phyloP scores from a whole-genome alignment of 2,113 vertebrate genomes.

The Zeus faber region DNA sequence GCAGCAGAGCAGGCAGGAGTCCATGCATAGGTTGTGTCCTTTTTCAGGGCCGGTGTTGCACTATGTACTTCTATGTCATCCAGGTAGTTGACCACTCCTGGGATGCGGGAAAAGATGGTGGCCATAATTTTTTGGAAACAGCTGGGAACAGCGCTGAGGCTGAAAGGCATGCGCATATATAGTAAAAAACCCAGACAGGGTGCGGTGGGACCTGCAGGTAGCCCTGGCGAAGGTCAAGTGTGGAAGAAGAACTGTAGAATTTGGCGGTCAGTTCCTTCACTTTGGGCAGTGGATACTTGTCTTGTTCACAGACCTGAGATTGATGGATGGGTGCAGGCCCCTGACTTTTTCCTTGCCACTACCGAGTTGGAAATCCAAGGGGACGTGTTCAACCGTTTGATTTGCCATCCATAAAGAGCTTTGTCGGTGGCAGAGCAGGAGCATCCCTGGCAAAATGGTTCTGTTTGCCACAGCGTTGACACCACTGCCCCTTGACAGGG shows the following conservation, averaged over 20 bases:
- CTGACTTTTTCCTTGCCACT: no score
- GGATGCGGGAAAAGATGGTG: neutral
- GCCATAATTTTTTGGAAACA: conserved; percentile 1
- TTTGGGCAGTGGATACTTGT: no score
- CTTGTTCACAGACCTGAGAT: no score
- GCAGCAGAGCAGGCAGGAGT: neutral
- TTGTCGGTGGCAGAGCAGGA: no score
- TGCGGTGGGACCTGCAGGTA: neutral
- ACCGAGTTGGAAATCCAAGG: no score
- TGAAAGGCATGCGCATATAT: neutral
- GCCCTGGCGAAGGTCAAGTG: no score
- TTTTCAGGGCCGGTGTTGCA: neutral
- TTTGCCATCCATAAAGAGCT: no score
- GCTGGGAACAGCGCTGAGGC: neutral
- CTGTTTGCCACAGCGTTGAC: neutral
- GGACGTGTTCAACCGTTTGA: no score
- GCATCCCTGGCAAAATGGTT: neutral
- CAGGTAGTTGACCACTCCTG: conserved; percentile 2
- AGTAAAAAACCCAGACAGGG: no score
- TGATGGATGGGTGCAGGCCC: no score
- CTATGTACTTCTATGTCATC: conserved; percentile 17
- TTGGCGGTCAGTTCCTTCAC: no score
- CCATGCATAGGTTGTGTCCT: neutral
- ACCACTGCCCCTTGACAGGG: neutral
- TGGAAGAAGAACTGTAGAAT: no score